These are phyloP conservation scores for Morus bassanus DNA, from an alignment of 2,797 vertebrate species.

Conservation along the genomic window DNA sequence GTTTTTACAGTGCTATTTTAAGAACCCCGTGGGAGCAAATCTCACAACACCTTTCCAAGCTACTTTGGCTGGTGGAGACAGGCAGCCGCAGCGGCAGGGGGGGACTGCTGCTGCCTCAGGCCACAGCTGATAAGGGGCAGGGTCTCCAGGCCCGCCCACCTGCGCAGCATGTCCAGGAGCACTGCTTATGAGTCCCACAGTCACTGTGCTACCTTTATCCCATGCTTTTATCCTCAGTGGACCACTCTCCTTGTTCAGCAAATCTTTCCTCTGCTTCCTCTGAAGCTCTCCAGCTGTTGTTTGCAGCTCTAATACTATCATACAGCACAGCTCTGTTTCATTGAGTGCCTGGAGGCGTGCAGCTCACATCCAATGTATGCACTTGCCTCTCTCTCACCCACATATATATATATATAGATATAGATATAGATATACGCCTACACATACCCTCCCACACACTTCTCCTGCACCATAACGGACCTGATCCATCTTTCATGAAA, in stretches of 20 bases:
- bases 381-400: neutral
- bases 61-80: neutral
- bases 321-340: neutral
- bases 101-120: neutral
- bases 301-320: neutral
- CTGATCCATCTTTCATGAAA: neutral
- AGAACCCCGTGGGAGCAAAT: neutral
- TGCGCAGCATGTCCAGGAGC: neutral
- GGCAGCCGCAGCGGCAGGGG: fast-evolving
- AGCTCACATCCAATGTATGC: neutral
- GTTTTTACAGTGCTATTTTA: neutral
- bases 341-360: fast-evolving
- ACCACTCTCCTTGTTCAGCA: neutral
- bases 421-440: neutral
- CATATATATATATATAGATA: too few species aligned
- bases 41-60: neutral
- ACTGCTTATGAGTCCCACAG: too few species aligned
- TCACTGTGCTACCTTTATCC: neutral
- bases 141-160: neutral
- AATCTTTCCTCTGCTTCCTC: neutral
- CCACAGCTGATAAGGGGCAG: neutral
- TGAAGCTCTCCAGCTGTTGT: neutral
- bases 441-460: fast-evolving
- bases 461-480: fast-evolving
- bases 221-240: neutral